Base-by-base conservation (phyloP, 2,888 invertebrate species). In the Anoplius nigerrimus region DNA sequence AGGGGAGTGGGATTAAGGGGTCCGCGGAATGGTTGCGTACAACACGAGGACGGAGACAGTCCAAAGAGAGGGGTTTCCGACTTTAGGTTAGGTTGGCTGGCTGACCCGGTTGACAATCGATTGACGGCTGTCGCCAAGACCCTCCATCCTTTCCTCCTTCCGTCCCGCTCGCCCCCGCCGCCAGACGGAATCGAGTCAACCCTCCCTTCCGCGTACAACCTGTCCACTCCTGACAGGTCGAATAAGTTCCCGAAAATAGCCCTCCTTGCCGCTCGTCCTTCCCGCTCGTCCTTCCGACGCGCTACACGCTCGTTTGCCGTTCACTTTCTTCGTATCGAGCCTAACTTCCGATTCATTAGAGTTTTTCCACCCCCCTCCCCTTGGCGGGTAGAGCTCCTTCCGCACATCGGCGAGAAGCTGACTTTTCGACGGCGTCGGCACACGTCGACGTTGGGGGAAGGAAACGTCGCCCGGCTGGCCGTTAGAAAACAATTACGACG, bases 21-120 rank as follows among this genome's bases (percentile, higher is more conserved):
- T 34, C 34, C 11, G 11, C 18, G 43, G 20, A 21, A 42, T 18
- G 18, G 48, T 48, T 48, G 48, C 48, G 48, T 48, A 48, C 18
- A 48, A 61, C 42, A 51, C 59, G 57, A 27, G 62, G 55, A 58
- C 52, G 62, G 46, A 55, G 66, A 62, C 21, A 61, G 68, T 69
- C 72, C 73, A 68, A 52, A 74, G 65, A 68, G 62, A 62, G 71
- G 72, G 70, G 68, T 68, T 74, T 76, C 68, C 65, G 75, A 75
- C 77, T 78, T 78, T 79, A 79, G 87, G 87, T 88, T 84, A 84
- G 88, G 87, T 87, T 84, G 80, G 86, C 80, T 81, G 84, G 84
- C 84, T 88, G 88, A 88, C 88, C 88, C 85, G 88, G 88, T 88
- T 89, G 89, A 89, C 89, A 89, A 89, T 89, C 89, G 89, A 89